Evolutionary conservation across 2,888 invertebrate genomes (phyloP), one percentile per base, ranked within the genome.

Genomic region (Dimorphilus gyrociliatus): DNA sequence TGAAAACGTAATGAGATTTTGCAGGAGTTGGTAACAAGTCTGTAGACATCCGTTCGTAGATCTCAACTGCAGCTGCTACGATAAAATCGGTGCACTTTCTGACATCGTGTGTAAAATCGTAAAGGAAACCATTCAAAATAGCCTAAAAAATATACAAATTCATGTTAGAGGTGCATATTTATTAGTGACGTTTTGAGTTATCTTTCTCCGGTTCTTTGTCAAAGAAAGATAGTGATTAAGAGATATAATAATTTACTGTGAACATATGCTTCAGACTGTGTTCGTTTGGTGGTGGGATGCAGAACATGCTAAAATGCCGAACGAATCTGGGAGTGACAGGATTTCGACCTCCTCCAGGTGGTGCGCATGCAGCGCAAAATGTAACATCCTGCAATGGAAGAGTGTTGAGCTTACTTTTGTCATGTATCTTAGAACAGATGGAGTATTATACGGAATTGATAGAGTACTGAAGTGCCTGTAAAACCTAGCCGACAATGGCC

Each of bases 81-180:
- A 64, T 53, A 4, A 47, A 33, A 27, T 59, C 60, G 5, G 51
- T 47, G 27, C 50, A 48, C 34, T 56, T 51, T 8, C 55, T 44
- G 3, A 63, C 58, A 8, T 49, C 72, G 3, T 72, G 64, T 0
- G 75, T 70, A 57, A 85, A 85, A 37, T 80, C 78, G 40, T 70
- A 67, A 48, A 85, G 66, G 54, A 84, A 85, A 0, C 82, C 81
- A 43, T 65, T 65, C 39, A 79, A 55, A 37, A 79, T 78, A 1
- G 56, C 50, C 60, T 60, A 40, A 4, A 40, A 40, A 27, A 31
- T 25, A 24, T 32, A 30, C 27, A 27, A 13, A 16, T n/a, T 10
- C n/a, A 29, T 26, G 25, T 25, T 14, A 12, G 25, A 8, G 25
- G 21, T 10, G 8, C n/a, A 10, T 10, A 10, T n/a, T 10, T 21